Percentiles rank a stretch among this genome's conserved stretches.
Conservation (phyloP, 1,140 invertebrate genomes). For the Drosophila miranda region DNA sequence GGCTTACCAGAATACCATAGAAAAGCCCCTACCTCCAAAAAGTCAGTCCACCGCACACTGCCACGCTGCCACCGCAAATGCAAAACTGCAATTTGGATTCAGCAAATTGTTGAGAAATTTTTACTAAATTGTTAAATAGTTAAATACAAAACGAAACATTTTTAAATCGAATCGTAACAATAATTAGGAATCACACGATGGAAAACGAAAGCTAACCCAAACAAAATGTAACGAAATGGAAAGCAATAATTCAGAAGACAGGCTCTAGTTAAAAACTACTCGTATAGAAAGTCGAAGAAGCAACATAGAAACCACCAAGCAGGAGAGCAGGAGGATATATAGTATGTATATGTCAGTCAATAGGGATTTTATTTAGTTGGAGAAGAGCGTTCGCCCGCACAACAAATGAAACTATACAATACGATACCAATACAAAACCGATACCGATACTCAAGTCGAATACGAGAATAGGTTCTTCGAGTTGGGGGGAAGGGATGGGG, state of each 20-base stretch:
- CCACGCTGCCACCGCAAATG: slow-evolving; percentile 41
- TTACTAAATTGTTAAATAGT: slow-evolving; percentile 76
- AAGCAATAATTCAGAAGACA: slow-evolving; percentile 74
- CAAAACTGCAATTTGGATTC: neutral
- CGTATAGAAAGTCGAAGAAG: slow-evolving; percentile 47
- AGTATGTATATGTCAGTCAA: slow-evolving; percentile 35
- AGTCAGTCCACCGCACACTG: neutral
- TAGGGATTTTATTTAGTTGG: slow-evolving; percentile 50
- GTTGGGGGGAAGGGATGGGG: neutral
- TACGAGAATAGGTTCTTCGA: slow-evolving; percentile 2
- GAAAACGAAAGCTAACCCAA: slow-evolving; percentile 27
- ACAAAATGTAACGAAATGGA: slow-evolving; percentile 63
- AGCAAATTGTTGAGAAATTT: slow-evolving; percentile 73
- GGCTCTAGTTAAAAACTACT: slow-evolving; percentile 68
- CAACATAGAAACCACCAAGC: slow-evolving; percentile 58
- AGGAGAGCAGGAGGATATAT: slow-evolving; percentile 20
- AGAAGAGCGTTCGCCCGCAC: neutral
- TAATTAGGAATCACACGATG: slow-evolving; percentile 66
- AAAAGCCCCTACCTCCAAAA: neutral
- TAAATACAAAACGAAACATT: slow-evolving; percentile 60
- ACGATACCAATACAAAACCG: neutral
- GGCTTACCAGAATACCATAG: neutral
- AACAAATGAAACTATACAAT: slow-evolving; percentile 2
- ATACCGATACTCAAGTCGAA: slow-evolving; percentile 9
- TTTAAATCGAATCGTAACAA: slow-evolving; percentile 79